Evolutionary conservation across 2,888 invertebrate genomes (phyloP).

Genomic region (Girardia tigrina): DNA sequence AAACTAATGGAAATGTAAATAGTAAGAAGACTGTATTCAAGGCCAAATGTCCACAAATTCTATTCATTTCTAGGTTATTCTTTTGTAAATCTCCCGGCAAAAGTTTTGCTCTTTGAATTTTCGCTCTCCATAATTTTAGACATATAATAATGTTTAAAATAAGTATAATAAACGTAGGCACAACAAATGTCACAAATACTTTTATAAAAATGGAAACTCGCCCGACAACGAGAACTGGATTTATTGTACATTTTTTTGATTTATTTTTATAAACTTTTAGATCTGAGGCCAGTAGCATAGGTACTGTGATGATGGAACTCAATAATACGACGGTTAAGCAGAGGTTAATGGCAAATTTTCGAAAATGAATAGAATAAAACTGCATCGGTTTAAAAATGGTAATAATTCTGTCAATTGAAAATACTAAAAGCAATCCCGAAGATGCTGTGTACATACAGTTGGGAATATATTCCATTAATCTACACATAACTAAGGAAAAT

Average conservation of each 20-base stretch:
- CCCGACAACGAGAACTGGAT: neutral
- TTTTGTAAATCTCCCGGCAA: constrained; percentile 27
- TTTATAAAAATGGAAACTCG: constrained; percentile 24
- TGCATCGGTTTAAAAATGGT: constrained; percentile 36
- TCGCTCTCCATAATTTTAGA: constrained; percentile 24
- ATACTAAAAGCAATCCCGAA: constrained; percentile 35
- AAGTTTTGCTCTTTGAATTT: constrained; percentile 19
- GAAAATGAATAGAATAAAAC: constrained; percentile 34
- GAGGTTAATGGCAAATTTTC: constrained; percentile 16
- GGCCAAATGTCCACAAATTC: constrained; percentile 34
- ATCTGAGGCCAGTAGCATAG: constrained; percentile 24
- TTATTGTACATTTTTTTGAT: neutral
- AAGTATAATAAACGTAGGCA: constrained; percentile 31
- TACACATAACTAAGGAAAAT: constrained; percentile 31
- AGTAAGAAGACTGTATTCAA: constrained; percentile 35
- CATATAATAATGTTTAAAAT: constrained; percentile 32
- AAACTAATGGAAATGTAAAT: constrained; percentile 33
- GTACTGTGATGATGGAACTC: constrained; percentile 27
- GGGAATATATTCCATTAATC: constrained; percentile 37
- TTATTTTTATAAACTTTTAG: neutral
- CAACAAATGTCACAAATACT: constrained; percentile 26
- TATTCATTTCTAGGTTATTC: constrained; percentile 33
- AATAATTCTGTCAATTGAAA: constrained; percentile 33
- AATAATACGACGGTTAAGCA: constrained; percentile 17
- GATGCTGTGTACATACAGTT: constrained; percentile 34